Conservation (phyloP, 2,113 vertebrate species). For the Corydoras sp. region DNA sequence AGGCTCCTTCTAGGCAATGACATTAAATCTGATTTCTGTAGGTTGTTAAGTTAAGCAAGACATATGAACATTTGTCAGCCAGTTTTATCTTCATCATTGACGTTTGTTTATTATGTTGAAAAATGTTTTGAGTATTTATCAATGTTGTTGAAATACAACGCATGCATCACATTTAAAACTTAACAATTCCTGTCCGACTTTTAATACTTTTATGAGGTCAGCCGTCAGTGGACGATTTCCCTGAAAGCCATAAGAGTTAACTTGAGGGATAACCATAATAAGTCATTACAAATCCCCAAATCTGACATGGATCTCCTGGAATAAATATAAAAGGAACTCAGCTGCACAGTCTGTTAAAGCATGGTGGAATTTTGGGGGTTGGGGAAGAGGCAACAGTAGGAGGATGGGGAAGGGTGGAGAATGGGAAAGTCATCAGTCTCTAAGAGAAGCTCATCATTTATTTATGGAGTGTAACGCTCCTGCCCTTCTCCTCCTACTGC, state of each 20-base stretch:
- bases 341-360: conserved; percentile 31
- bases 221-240: no score
- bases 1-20: no score
- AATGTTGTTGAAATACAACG: no score
- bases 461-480: conserved; percentile 47
- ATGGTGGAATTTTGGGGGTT: conserved; percentile 27
- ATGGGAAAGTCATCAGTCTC: conserved; percentile 44
- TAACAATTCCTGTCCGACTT: no score
- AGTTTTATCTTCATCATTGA: no score
- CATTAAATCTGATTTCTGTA: no score
- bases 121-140: no score
- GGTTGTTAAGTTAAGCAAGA: no score
- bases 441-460: conserved; percentile 47
- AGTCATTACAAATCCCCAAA: conserved; percentile 1
- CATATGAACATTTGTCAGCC: no score
- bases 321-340: not conserved
- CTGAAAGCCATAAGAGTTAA: not conserved
- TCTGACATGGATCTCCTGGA: not conserved
- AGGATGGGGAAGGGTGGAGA: conserved; percentile 20
- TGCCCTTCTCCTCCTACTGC: conserved; percentile 38
- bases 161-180: no score
- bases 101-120: no score
- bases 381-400: conserved; percentile 5
- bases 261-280: not conserved
- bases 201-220: no score